A percentile compares a stretch with the other conserved stretches of the same genome.
These are phyloP conservation scores for Ennomos quercinarius DNA, from an alignment of 2,888 invertebrate species.

Conservation along the genomic window DNA sequence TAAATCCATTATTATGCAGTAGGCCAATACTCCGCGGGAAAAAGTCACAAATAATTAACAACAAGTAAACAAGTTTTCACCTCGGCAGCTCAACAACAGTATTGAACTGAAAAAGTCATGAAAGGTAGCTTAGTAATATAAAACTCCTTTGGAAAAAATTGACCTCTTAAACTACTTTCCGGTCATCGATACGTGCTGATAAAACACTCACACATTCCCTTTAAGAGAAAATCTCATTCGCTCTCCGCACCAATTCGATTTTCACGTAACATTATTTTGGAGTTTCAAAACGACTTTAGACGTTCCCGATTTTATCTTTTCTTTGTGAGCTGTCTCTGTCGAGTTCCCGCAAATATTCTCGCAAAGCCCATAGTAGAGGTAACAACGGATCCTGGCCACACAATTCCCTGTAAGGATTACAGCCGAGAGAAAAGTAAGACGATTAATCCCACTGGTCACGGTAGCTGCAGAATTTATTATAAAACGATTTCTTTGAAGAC, in stretches of 20 bases:
- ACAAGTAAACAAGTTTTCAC: too few species aligned
- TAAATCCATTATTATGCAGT: too few species aligned
- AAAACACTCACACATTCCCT: conserved; percentile 31
- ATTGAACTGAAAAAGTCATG: conserved; percentile 14
- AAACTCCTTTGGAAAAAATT: conserved; percentile 28
- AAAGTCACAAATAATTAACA: too few species aligned
- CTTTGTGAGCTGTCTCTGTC: conserved; percentile 30
- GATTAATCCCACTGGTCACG: conserved; percentile 80
- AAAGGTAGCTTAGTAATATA: conserved; percentile 11
- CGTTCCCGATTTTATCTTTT: conserved; percentile 36
- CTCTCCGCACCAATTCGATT: conserved; percentile 34
- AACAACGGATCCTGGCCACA: conserved; percentile 70
- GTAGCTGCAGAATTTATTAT: conserved; percentile 79
- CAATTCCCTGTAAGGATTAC: conserved; percentile 80
- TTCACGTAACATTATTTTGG: conserved; percentile 39
- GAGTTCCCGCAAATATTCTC: conserved; percentile 40
- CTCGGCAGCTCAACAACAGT: background rate
- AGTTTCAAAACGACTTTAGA: conserved; percentile 36
- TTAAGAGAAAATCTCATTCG: conserved; percentile 34
- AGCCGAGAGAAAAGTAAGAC: conserved; percentile 80
- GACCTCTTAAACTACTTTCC: conserved; percentile 35
- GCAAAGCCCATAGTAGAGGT: conserved; percentile 59
- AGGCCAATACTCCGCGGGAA: too few species aligned
- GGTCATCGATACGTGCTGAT: conserved; percentile 38
- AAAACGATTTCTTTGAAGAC: conserved; percentile 67